Evolutionary conservation across 92 coral and sea anemone genomes (phyloP).

Genomic region (Blastomussa wellsi): DNA sequence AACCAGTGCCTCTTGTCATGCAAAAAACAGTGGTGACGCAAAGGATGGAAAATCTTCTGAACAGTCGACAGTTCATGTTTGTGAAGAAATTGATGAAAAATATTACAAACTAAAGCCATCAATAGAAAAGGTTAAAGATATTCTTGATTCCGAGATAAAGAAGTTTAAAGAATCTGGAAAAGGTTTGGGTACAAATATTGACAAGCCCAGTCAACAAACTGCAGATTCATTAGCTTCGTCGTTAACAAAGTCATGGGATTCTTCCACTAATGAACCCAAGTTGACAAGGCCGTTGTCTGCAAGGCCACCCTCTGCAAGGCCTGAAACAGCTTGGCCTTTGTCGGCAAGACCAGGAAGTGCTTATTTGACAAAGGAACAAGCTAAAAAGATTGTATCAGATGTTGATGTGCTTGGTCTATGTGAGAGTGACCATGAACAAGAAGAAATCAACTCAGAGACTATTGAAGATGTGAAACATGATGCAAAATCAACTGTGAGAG

Average conservation of each 20-base stretch:
- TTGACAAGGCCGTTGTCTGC: constrained; percentile 32
- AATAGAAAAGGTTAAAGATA: constrained; percentile 67
- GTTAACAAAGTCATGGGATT: not conserved
- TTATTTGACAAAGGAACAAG: constrained; percentile 43
- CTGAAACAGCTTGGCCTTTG: constrained; percentile 14
- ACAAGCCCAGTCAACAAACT: constrained; percentile 3
- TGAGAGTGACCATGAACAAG: constrained; percentile 25
- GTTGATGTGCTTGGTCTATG: constrained; percentile 70
- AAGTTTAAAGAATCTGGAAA: constrained; percentile 43
- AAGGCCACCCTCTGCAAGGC: constrained; percentile 36
- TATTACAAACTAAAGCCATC: constrained; percentile 69
- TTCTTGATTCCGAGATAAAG: constrained; percentile 69
- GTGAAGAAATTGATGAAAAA: constrained; percentile 55
- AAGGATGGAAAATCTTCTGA: not conserved
- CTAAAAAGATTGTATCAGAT: constrained; percentile 55
- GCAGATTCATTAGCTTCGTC: not conserved
- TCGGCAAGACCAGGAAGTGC: constrained; percentile 14
- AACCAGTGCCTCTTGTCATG: not conserved
- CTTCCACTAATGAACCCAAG: constrained; percentile 10
- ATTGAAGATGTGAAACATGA: not conserved
- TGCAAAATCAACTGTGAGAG: constrained; percentile 71
- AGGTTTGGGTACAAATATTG: not conserved
- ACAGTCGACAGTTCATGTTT: constrained; percentile 8
- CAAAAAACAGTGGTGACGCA: not conserved
- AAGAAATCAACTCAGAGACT: not conserved